phyloP scores from a whole-genome alignment of 2,797 vertebrate species.

The Cuculus canorus region DNA sequence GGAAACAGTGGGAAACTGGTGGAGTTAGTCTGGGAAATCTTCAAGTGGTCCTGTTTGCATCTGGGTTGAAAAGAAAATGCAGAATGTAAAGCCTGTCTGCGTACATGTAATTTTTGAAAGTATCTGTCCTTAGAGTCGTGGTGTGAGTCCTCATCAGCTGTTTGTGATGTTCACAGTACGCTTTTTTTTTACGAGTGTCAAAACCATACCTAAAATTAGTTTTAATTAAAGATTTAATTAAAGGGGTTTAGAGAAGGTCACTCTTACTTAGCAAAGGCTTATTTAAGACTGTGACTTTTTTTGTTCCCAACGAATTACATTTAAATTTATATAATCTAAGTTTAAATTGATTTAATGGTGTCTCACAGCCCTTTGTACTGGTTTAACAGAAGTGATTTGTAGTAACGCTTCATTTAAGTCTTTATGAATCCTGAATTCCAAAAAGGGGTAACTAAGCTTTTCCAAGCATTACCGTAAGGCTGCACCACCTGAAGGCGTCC shows the following conservation, averaged over 20 bases:
- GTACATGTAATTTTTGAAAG: background rate
- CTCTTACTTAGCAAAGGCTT: background rate
- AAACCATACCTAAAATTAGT: conserved; percentile 1
- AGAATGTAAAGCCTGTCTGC: background rate
- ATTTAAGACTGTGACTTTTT: background rate
- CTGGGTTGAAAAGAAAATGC: background rate
- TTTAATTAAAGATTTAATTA: conserved; percentile 22
- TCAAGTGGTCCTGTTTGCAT: background rate
- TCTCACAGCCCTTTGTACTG: background rate
- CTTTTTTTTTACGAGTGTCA: background rate
- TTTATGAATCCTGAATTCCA: background rate
- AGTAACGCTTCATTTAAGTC: background rate
- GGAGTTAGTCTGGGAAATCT: background rate
- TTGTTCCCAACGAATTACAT: background rate
- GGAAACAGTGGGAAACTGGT: background rate
- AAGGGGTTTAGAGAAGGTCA: background rate
- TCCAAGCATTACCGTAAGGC: background rate
- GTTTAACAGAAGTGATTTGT: background rate
- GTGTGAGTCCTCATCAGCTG: background rate
- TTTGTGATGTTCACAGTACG: conserved; percentile 9
- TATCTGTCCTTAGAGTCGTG: background rate
- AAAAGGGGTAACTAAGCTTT: background rate
- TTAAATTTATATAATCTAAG: background rate
- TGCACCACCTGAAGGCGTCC: background rate
- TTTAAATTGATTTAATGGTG: background rate